phyloP scores from a whole-genome alignment of 2,797 vertebrate species.

The Bucorvus abyssinicus region DNA sequence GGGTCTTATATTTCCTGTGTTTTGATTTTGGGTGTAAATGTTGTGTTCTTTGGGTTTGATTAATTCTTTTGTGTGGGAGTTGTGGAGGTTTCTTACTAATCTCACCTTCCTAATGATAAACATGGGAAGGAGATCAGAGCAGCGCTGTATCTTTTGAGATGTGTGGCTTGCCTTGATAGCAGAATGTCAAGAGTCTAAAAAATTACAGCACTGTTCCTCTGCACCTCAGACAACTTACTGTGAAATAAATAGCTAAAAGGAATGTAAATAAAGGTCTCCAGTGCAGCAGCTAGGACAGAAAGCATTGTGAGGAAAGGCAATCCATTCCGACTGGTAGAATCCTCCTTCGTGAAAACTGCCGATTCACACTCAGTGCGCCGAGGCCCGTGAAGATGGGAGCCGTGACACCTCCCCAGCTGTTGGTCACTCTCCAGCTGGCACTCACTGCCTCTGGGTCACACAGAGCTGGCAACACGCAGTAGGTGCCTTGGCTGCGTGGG shows the following conservation, averaged over 20 bases:
- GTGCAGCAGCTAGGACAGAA: neutral
- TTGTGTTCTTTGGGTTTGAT: neutral
- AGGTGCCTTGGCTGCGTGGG: neutral
- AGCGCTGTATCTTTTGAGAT: neutral
- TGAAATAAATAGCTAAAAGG: neutral
- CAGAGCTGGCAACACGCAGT: neutral
- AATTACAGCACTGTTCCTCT: neutral
- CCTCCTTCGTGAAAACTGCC: neutral
- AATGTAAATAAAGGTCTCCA: neutral
- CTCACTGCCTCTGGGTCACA: neutral
- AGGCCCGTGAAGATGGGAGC: neutral
- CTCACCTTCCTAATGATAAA: slow-evolving; percentile 19
- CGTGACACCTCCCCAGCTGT: neutral
- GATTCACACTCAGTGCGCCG: neutral
- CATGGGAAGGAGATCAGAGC: neutral
- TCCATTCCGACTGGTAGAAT: neutral
- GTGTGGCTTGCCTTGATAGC: slow-evolving; percentile 23
- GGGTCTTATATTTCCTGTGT: neutral
- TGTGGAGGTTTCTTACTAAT: neutral
- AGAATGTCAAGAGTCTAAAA: neutral
- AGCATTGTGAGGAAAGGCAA: neutral
- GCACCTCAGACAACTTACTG: neutral
- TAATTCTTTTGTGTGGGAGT: neutral
- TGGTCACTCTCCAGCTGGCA: neutral
- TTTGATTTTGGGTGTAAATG: slow-evolving; percentile 30